Percentiles rank a stretch among this genome's conserved stretches.
Conservation (phyloP, 2,888 invertebrate genomes). For the Dolichopus griseipennis region DNA sequence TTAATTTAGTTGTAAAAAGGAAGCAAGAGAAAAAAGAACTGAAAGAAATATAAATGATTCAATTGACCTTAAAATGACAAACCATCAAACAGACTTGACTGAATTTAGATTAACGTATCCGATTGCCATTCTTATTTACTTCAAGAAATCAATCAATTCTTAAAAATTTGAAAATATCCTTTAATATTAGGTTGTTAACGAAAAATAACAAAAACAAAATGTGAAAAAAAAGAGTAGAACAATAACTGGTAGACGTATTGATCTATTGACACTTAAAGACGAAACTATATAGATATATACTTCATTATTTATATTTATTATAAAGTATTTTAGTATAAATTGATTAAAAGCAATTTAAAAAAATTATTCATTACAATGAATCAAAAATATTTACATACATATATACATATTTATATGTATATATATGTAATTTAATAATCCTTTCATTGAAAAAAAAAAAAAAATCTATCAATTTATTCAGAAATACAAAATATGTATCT, state of each 20-base stretch:
- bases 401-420: no score
- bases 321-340: neutral
- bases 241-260: neutral
- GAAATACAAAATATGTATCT: no score
- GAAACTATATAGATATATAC: neutral
- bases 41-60: neutral
- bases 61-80: constrained; percentile 3
- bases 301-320: neutral
- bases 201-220: no score
- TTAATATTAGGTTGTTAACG: no score
- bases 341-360: neutral
- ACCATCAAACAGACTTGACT: neutral
- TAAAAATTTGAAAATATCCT: no score
- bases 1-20: neutral
- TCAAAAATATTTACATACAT: neutral
- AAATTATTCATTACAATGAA: neutral
- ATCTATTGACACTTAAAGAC: constrained; percentile 1
- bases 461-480: no score
- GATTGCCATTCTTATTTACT: neutral
- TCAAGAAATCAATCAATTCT: neutral
- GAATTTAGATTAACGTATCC: neutral
- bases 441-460: no score
- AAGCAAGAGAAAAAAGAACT: neutral
- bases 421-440: no score
- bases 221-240: neutral